Percentiles rank a stretch among this genome's conserved stretches.
phyloP scores from a whole-genome alignment of 2,113 vertebrate genomes.

The Sterrhoptilus dennistouni region DNA sequence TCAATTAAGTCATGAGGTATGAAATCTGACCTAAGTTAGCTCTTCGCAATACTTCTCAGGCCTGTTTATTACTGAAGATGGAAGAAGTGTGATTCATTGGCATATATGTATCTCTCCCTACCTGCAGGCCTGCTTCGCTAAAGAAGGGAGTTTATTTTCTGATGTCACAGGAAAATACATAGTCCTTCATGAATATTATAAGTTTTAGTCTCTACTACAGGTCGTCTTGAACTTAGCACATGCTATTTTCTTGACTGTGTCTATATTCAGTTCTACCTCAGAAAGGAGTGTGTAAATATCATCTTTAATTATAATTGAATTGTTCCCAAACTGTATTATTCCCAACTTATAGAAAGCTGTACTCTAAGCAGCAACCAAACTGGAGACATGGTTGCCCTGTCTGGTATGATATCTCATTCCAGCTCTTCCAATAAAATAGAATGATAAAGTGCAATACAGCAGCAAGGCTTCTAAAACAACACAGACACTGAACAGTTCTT shows the following conservation, averaged over 20 bases:
- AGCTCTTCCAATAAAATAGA: background rate
- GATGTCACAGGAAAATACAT: background rate
- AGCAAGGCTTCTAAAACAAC: background rate
- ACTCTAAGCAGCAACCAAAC: background rate
- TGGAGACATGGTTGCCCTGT: background rate
- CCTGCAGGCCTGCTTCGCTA: background rate
- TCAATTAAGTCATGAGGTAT: constrained; percentile 5
- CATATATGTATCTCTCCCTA: background rate
- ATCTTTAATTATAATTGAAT: background rate
- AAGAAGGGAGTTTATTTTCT: background rate
- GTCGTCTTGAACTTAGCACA: background rate
- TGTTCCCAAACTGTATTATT: background rate
- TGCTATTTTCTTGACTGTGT: background rate
- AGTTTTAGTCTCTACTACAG: background rate
- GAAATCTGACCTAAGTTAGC: background rate
- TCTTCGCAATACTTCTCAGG: background rate
- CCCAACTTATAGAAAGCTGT: background rate
- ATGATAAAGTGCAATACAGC: background rate
- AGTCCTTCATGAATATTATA: background rate
- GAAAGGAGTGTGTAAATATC: background rate
- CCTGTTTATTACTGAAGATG: background rate
- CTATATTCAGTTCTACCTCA: background rate
- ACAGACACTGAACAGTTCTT: background rate
- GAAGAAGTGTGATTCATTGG: background rate
- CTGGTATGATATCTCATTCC: background rate